These are phyloP conservation scores for Hyles lineata DNA, from an alignment of 2,888 invertebrate species.

Conservation along the genomic window DNA sequence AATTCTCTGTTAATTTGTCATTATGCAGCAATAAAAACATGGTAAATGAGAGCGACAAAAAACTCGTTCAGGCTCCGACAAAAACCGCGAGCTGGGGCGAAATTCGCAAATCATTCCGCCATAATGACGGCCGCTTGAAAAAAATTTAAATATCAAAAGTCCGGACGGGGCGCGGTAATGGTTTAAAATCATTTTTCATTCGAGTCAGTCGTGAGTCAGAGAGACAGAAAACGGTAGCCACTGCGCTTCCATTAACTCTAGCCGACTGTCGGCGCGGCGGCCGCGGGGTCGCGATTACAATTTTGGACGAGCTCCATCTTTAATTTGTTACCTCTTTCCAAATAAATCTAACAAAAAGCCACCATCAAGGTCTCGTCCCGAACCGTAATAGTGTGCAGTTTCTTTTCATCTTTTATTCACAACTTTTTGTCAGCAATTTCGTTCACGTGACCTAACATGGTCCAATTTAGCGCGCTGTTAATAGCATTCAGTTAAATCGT, in stretches of 20 bases:
- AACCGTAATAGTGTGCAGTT: slow-evolving; percentile 31
- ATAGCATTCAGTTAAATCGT: slow-evolving; percentile 23
- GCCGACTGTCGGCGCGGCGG: slow-evolving; percentile 34
- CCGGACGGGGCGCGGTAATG: slow-evolving; percentile 83
- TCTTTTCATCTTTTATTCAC: slow-evolving; percentile 43
- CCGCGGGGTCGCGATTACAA: slow-evolving; percentile 65
- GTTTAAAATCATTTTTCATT: slow-evolving; percentile 85
- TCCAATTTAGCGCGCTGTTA: slow-evolving; percentile 21
- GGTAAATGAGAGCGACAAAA: slow-evolving; percentile 82
- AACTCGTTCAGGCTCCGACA: slow-evolving; percentile 77
- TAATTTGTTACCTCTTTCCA: slow-evolving; percentile 56
- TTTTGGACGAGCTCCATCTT: slow-evolving; percentile 74
- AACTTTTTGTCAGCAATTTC: slow-evolving; percentile 27
- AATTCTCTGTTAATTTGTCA: slow-evolving; percentile 84
- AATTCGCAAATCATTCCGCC: slow-evolving; percentile 83
- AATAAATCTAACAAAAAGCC: slow-evolving; percentile 50
- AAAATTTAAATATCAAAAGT: slow-evolving; percentile 85
- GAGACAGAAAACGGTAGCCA: slow-evolving; percentile 80
- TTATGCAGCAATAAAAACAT: slow-evolving; percentile 84
- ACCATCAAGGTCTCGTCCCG: slow-evolving; percentile 20
- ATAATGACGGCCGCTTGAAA: slow-evolving; percentile 84
- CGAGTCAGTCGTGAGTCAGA: slow-evolving; percentile 81
- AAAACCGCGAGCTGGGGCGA: slow-evolving; percentile 81
- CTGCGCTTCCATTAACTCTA: slow-evolving; percentile 75
- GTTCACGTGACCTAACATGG: slow-evolving; percentile 19